Evolutionary conservation across 2,888 invertebrate species (phyloP).

Genomic region (Drosophila basisetae): DNA sequence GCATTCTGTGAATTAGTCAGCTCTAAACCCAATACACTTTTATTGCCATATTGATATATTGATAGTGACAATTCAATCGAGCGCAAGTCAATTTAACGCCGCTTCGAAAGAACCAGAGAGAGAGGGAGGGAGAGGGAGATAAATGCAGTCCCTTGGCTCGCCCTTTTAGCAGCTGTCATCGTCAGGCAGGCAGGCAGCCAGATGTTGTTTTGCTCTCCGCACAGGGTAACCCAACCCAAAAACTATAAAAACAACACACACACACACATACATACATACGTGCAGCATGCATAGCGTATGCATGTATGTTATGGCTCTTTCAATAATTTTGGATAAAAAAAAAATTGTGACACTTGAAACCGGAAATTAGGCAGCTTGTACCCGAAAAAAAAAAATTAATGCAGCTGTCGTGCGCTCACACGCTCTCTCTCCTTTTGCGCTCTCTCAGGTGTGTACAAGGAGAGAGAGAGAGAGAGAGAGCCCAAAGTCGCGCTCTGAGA

Average conservation of each 20-base stretch:
- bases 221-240: constrained; percentile 59
- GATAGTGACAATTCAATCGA: constrained; percentile 72
- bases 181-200: constrained; percentile 53
- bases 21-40: constrained; percentile 57
- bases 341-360: constrained; percentile 71
- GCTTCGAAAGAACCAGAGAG: neutral
- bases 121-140: constrained; percentile 8
- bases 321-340: constrained; percentile 59
- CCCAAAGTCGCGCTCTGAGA: constrained; percentile 12
- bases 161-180: constrained; percentile 71
- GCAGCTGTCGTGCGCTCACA: constrained; percentile 61
- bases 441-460: constrained; percentile 36
- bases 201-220: constrained; percentile 50
- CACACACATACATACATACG: constrained; percentile 13
- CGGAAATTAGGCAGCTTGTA: constrained; percentile 73
- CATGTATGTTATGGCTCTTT: constrained; percentile 68
- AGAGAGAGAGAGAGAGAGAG: neutral
- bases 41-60: constrained; percentile 57
- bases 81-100: constrained; percentile 54
- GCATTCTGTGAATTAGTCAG: constrained; percentile 41
- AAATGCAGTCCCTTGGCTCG: constrained; percentile 33
- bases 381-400: constrained; percentile 38
- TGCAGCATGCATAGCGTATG: constrained; percentile 5
- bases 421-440: constrained; percentile 16
- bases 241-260: constrained; percentile 62